A percentile compares a stretch with the other conserved stretches of the same genome.
These are phyloP conservation scores for Ericerus pela DNA, from an alignment of 1,140 invertebrate genomes.

Conservation along the genomic window DNA sequence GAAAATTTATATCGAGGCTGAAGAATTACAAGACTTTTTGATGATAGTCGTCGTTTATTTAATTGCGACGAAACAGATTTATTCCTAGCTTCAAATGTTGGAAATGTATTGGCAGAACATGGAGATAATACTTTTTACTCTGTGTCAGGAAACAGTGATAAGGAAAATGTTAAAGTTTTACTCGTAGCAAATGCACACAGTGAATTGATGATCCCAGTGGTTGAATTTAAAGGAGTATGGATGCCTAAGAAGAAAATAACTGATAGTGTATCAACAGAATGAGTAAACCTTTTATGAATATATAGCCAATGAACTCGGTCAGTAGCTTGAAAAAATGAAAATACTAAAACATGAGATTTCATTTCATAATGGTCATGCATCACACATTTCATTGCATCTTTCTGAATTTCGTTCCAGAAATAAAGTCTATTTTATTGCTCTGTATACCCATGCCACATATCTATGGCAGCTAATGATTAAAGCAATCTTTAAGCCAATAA, in stretches of 20 bases:
- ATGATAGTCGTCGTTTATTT: too few species aligned
- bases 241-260: slow-evolving; percentile 24
- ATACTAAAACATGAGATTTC: slow-evolving; percentile 28
- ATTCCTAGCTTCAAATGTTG: too few species aligned
- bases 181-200: slow-evolving; percentile 28
- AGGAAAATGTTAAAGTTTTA: background rate
- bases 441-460: slow-evolving; percentile 32
- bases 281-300: slow-evolving; percentile 31
- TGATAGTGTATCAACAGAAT: slow-evolving; percentile 25
- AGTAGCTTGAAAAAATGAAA: slow-evolving; percentile 28
- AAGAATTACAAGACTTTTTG: too few species aligned
- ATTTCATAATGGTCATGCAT: slow-evolving; percentile 21
- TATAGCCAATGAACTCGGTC: slow-evolving; percentile 29
- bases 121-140: too few species aligned
- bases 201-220: slow-evolving; percentile 25
- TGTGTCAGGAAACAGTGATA: too few species aligned
- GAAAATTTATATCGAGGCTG: too few species aligned
- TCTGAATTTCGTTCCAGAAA: slow-evolving; percentile 3
- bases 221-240: slow-evolving; percentile 27
- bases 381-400: slow-evolving; percentile 26
- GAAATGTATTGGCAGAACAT: too few species aligned
- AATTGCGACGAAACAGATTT: too few species aligned
- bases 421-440: slow-evolving; percentile 22
- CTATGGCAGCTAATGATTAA: slow-evolving; percentile 32
- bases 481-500: slow-evolving; percentile 28